Conservation (phyloP, 2,888 invertebrate genomes). For the Kryphioiulus occultus region DNA sequence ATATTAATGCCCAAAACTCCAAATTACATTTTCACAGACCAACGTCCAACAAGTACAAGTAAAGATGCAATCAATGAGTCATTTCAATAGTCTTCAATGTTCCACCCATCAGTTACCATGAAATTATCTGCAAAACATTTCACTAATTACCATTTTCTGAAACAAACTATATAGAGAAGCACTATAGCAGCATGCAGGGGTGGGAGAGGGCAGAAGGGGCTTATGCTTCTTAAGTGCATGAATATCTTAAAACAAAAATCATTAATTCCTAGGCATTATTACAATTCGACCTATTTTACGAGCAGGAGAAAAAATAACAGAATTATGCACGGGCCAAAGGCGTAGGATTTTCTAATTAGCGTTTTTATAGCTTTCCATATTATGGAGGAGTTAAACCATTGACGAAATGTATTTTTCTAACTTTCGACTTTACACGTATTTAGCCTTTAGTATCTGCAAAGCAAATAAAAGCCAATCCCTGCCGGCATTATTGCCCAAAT, state of each 20-base stretch:
- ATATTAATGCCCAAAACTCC: no score
- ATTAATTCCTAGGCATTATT: background rate
- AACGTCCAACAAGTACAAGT: no score
- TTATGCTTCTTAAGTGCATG: background rate
- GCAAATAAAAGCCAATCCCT: conserved; percentile 35
- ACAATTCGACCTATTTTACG: conserved; percentile 1
- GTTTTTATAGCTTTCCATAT: conserved; percentile 17
- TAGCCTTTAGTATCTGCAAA: conserved; percentile 30
- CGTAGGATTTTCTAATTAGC: conserved; percentile 7
- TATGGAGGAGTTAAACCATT: conserved; percentile 28
- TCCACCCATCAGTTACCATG: background rate
- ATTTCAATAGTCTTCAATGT: no score
- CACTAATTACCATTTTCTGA: background rate
- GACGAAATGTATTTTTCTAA: conserved; percentile 35
- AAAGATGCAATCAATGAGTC: no score
- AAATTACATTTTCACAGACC: no score
- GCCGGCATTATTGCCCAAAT: conserved; percentile 30
- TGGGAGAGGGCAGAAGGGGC: background rate
- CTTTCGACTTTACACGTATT: conserved; percentile 31
- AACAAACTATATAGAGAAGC: background rate
- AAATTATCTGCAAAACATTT: background rate
- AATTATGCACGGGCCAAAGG: conserved; percentile 25
- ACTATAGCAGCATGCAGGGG: background rate
- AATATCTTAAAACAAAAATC: background rate
- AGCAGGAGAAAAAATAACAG: conserved; percentile 4